These are phyloP conservation scores for Ormyrus nitidulus DNA, from an alignment of 2,888 invertebrate genomes.

Conservation along the genomic window DNA sequence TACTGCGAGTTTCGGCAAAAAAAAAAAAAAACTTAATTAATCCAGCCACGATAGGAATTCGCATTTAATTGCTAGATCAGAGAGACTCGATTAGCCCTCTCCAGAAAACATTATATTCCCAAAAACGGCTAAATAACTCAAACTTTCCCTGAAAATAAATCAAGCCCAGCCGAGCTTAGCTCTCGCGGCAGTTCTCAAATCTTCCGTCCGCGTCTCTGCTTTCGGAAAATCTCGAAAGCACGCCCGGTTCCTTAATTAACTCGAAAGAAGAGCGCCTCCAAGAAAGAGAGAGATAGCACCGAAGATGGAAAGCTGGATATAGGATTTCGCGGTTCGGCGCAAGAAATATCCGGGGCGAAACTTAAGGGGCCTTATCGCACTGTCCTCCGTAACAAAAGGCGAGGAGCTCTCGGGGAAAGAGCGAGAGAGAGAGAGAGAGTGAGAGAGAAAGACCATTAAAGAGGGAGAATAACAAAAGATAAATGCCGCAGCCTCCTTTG, in stretches of 20 bases:
- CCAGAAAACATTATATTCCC: too few relatives aligned
- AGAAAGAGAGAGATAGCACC: constrained; percentile 3
- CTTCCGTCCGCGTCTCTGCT: background rate
- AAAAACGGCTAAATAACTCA: too few relatives aligned
- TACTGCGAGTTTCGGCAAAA: too few relatives aligned
- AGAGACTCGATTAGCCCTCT: too few relatives aligned
- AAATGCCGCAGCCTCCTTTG: constrained; percentile 53
- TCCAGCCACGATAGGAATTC: too few relatives aligned
- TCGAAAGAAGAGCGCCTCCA: constrained; percentile 9
- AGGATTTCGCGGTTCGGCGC: constrained; percentile 50
- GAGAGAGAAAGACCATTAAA: constrained; percentile 15
- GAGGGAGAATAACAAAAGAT: constrained; percentile 34
- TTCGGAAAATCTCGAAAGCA: constrained; percentile 21
- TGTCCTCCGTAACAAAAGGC: constrained; percentile 40
- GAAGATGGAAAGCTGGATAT: constrained; percentile 45
- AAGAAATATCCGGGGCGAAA: constrained; percentile 36
- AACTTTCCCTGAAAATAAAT: too few relatives aligned
- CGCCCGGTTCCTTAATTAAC: constrained; percentile 25
- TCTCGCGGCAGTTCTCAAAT: constrained; percentile 1
- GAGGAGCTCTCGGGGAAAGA: background rate
- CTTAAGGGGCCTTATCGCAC: constrained; percentile 47
- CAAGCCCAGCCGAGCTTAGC: too few relatives aligned
- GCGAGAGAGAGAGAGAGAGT: constrained; percentile 12
- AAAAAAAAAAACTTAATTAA: too few relatives aligned
- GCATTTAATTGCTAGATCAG: too few relatives aligned